Base-by-base conservation (phyloP, 2,113 vertebrate genomes). In the Sylvilagus bachmani region DNA sequence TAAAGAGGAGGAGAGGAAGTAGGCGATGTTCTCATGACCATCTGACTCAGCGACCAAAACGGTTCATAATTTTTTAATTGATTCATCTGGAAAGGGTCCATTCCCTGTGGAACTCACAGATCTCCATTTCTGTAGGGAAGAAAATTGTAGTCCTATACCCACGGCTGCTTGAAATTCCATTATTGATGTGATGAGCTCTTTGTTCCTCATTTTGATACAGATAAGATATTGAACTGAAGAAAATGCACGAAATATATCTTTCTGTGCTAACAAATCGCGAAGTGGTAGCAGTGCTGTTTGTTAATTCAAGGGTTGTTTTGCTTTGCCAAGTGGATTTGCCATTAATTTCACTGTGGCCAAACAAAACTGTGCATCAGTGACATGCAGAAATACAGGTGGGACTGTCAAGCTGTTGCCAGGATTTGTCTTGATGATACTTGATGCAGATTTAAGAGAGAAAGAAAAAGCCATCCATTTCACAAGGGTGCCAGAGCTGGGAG, bases 21-120 rank as follows among this genome's bases (percentile, higher is more conserved):
- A 27, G 4, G 16, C 1, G 1, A 12, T 86, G 38, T 80, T 93
- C 90, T 90, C 61, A 66, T 67, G 75, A 90, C 92, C 53, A 10
- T 70, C 82, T 67, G 83, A 95, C 29, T 91, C 49, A 82, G 62
- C 2, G 0, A 86, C 94, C 78, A 93, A 93, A 92, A 91, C 80
- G 70, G 90, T 96, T 89, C 96, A 82, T 95, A 95, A 94, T 95
- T 94, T 97, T 92, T 96, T 95, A 96, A 97, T 96, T 97, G 96
- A 95, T 97, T 93, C 0, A 1, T 95, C 95, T 95, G 70, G 74
- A 95, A 86, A 78, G 69, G 66, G 44, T 86, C 36, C 27, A 66
- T 86, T 97, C 86, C 92, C 94, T 55, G 10, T 75, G 70, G 96
- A 92, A 73, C 96, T 90, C 89, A 61, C 55, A 95, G 88, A 84